These are phyloP conservation scores for Dicerorhinus sumatrensis DNA, from an alignment of 2,113 vertebrate species.

Conservation along the genomic window DNA sequence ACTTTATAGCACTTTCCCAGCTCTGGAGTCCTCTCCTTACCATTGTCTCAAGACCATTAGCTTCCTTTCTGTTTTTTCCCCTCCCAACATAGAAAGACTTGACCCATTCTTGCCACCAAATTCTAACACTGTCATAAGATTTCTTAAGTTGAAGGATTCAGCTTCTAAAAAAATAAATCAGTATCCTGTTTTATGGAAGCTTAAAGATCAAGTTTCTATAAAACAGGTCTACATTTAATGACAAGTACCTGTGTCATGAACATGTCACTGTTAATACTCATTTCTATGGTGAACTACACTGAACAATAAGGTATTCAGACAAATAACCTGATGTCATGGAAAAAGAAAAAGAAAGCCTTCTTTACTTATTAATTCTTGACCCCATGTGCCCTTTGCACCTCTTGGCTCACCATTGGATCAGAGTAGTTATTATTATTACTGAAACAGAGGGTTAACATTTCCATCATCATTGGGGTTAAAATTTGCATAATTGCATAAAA, in stretches of 20 bases:
- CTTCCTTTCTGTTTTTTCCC: background rate
- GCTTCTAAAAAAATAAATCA: slow-evolving; percentile 15
- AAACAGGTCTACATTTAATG: slow-evolving; percentile 35
- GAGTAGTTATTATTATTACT: slow-evolving; percentile 29
- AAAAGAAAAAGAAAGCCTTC: rapidly evolving
- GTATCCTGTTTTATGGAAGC: background rate
- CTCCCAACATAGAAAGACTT: background rate
- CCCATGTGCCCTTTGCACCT: background rate
- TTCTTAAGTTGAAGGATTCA: background rate
- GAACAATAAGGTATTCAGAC: slow-evolving; percentile 23
- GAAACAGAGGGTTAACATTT: slow-evolving; percentile 62
- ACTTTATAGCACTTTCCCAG: background rate
- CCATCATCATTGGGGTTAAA: slow-evolving; percentile 32
- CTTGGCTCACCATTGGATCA: slow-evolving; percentile 8
- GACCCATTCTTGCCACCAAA: background rate
- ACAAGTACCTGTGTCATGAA: background rate
- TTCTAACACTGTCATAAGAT: background rate
- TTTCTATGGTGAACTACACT: slow-evolving; percentile 36
- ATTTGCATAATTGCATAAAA: slow-evolving; percentile 72
- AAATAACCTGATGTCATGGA: background rate
- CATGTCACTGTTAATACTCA: background rate
- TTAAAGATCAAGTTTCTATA: slow-evolving; percentile 10
- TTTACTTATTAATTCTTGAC: slow-evolving; percentile 57
- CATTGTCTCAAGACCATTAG: background rate
- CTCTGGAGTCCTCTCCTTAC: background rate